Evolutionary conservation across 2,888 invertebrate genomes (phyloP), one percentile per base, ranked within the genome.

Genomic region (Nemoura dubitans): DNA sequence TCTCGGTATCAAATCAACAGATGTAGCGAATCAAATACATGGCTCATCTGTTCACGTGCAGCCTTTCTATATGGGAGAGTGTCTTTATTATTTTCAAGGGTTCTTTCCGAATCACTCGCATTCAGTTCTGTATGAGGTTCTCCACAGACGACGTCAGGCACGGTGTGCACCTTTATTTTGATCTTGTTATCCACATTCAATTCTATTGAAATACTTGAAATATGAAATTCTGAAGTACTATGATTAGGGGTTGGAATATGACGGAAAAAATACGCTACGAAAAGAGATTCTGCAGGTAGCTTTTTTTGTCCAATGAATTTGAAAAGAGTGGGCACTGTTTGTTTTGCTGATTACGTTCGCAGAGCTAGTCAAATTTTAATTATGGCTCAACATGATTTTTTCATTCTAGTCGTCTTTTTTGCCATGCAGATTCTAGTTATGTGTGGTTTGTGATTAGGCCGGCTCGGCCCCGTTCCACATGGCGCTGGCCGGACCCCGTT

Each of bases 221-320:
- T 81, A 81, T 81, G 81, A 81, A 81, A 81, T 29, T n/a, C 28
- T 81, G 81, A 30, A 30, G 81, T 81, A n/a, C n/a, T n/a, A n/a
- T 81, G 26, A 81, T 81, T 81, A n/a, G 81, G 81, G 78, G 78
- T 30, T 81, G 29, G 81, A 81, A 29, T 30, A 81, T n/a, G 80
- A 27, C 78, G 26, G 78, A 78, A 78, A 81, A 28, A 81, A 81
- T 81, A 81, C 16, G 28, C n/a, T 14, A 36, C 36, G 36, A 3
- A 10, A 36, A 81, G 81, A 81, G 81, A 28, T 59, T 59, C 78
- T n/a, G 26, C 81, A 81, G 81, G 30, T 30, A 81, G 28, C 0
- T 81, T 81, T 30, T 81, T 81, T 30, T 81, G 78, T 78, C 78
- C 27, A 27, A 27, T 78, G 28, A 26, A 78, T 81, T 29, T 81